phyloP scores from a whole-genome alignment of 2,113 vertebrate genomes.

The Hyla sarda region DNA sequence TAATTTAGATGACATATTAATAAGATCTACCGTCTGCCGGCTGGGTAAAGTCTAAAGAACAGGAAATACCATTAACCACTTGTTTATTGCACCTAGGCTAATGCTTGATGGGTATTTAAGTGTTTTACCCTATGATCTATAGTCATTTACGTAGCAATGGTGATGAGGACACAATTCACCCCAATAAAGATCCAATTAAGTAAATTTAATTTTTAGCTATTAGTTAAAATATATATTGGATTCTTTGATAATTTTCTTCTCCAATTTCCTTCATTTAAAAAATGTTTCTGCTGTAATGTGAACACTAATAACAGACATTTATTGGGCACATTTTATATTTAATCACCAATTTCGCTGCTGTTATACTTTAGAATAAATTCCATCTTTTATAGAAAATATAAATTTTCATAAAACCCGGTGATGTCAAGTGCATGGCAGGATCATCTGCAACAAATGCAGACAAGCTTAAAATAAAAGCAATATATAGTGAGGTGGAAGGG shows the following conservation, averaged over 20 bases:
- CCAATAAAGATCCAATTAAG: slow-evolving; percentile 23
- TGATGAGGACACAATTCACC: not conserved
- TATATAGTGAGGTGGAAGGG: not conserved
- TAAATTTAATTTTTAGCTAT: not conserved
- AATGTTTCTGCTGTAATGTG: slow-evolving; percentile 25
- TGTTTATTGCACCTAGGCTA: not conserved
- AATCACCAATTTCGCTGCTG: slow-evolving; percentile 13
- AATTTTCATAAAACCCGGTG: not conserved
- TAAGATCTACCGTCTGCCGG: not conserved
- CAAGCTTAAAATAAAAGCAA: not conserved
- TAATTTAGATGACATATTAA: slow-evolving; percentile 5
- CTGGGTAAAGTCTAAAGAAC: not conserved
- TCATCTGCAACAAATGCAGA: not conserved
- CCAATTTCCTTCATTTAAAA: slow-evolving; percentile 15
- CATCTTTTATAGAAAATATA: not conserved
- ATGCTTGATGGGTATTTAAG: not conserved
- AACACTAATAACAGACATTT: not conserved
- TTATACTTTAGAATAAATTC: not conserved
- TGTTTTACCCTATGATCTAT: not conserved
- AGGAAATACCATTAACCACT: not conserved
- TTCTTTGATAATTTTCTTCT: not conserved
- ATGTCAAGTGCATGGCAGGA: not conserved
- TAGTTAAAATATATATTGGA: not conserved
- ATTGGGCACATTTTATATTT: slow-evolving; percentile 5
- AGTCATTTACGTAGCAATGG: not conserved